These are phyloP conservation scores for Apocheima hispidaria DNA, from an alignment of 2,888 invertebrate species.

Conservation along the genomic window DNA sequence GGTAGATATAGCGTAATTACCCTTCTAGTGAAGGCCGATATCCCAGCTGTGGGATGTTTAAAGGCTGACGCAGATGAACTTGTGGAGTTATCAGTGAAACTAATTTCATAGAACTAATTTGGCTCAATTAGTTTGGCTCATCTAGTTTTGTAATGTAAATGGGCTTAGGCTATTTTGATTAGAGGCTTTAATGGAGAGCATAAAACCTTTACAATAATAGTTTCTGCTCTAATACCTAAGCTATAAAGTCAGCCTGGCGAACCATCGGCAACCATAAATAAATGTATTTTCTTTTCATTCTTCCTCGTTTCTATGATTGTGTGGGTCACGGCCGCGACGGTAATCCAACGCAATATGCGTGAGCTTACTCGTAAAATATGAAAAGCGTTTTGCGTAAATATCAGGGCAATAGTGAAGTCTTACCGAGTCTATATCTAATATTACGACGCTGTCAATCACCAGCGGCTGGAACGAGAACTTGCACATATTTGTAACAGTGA, in stretches of 20 bases:
- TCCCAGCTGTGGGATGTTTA: too few relatives aligned
- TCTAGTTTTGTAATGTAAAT: background rate
- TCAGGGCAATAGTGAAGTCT: constrained; percentile 16
- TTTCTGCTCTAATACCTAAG: constrained; percentile 16
- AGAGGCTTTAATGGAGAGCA: constrained; percentile 8
- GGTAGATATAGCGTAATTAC: too few relatives aligned
- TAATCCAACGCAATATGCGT: constrained; percentile 64
- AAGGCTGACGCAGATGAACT: too few relatives aligned
- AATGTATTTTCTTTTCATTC: constrained; percentile 31
- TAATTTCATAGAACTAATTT: too few relatives aligned
- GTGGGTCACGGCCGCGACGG: constrained; percentile 58
- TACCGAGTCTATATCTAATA: constrained; percentile 4
- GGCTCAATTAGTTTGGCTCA: too few relatives aligned
- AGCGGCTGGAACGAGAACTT: background rate
- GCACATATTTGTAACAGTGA: background rate
- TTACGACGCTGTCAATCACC: constrained; percentile 21
- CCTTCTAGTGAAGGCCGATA: too few relatives aligned
- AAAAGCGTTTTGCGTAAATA: constrained; percentile 67
- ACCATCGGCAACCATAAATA: constrained; percentile 16
- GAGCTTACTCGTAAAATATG: constrained; percentile 71
- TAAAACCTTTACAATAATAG: constrained; percentile 25
- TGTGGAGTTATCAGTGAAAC: too few relatives aligned
- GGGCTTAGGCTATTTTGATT: constrained; percentile 7
- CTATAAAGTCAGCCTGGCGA: constrained; percentile 18
- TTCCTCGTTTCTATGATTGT: constrained; percentile 47